Conservation (phyloP, 2,797 vertebrate species). For the Carapus acus region DNA sequence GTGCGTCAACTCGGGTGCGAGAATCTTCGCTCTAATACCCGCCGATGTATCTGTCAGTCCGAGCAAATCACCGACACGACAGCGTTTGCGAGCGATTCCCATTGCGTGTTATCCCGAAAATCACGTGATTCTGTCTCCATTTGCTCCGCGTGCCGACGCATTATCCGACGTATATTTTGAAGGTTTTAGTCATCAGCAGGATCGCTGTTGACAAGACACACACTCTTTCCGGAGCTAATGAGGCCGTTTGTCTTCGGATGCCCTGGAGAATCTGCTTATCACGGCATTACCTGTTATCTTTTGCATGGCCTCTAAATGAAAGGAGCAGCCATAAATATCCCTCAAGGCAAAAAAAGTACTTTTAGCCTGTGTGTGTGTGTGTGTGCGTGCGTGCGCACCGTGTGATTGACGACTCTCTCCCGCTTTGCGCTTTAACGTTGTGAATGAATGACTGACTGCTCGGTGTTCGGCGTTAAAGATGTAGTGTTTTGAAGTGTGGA, state of each 20-base stretch:
- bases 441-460: conserved; percentile 22
- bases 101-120: conserved; percentile 28
- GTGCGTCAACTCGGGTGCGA: too few relatives aligned
- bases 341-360: conserved; percentile 27
- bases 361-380: conserved; percentile 12
- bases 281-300: conserved; percentile 56
- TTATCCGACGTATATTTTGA: conserved; percentile 46
- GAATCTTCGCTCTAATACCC: too few relatives aligned
- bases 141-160: conserved; percentile 33
- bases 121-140: conserved; percentile 26
- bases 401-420: conserved; percentile 28
- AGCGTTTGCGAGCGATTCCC: conserved; percentile 13
- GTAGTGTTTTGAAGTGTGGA: not conserved
- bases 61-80: too few relatives aligned
- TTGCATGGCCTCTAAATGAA: conserved; percentile 40
- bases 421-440: conserved; percentile 16
- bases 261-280: conserved; percentile 56
- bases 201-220: conserved; percentile 36
- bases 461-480: conserved; percentile 8
- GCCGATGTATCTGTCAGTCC: too few relatives aligned
- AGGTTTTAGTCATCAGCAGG: conserved; percentile 52
- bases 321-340: conserved; percentile 55
- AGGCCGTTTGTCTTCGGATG: conserved; percentile 64
- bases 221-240: conserved; percentile 58
- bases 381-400: not conserved